Evolutionary conservation across 2,888 invertebrate genomes (phyloP).

Genomic region (Stenodera caucasica): DNA sequence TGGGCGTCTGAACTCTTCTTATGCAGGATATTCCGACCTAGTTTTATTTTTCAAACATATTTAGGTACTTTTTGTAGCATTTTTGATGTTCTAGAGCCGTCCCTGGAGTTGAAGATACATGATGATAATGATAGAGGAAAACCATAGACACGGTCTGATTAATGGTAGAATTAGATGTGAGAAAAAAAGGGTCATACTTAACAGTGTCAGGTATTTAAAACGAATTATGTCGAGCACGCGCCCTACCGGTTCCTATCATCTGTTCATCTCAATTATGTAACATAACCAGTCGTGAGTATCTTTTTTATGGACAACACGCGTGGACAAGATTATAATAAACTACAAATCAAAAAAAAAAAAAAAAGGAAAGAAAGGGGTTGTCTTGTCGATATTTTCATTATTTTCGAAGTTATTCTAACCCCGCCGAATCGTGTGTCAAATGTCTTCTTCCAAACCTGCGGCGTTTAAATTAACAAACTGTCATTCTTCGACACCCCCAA

Average conservation of each 20-base stretch:
- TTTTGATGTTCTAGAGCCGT: too few relatives aligned
- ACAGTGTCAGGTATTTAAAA: conserved; percentile 38
- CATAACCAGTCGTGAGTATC: conserved; percentile 32
- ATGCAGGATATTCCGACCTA: too few relatives aligned
- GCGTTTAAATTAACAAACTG: conserved; percentile 40
- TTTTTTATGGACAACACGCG: conserved; percentile 38
- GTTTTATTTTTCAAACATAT: too few relatives aligned
- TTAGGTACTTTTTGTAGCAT: too few relatives aligned
- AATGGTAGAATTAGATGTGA: conserved; percentile 36
- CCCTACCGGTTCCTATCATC: conserved; percentile 49
- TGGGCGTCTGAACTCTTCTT: too few relatives aligned
- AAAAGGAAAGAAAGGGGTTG: conserved; percentile 18
- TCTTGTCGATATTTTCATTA: neutral
- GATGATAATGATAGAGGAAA: conserved; percentile 28
- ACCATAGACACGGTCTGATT: conserved; percentile 37
- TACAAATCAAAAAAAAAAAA: too few relatives aligned
- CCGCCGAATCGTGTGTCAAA: conserved; percentile 37
- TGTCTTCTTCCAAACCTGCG: conserved; percentile 33
- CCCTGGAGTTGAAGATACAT: too few relatives aligned
- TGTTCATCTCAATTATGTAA: conserved; percentile 45
- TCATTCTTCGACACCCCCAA: conserved; percentile 40
- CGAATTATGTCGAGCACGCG: conserved; percentile 45
- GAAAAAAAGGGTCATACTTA: conserved; percentile 39
- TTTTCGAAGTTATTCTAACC: conserved; percentile 18
- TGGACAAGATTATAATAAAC: conserved; percentile 44